phyloP scores from a whole-genome alignment of 2,113 vertebrate genomes.

The Excalfactoria chinensis region DNA sequence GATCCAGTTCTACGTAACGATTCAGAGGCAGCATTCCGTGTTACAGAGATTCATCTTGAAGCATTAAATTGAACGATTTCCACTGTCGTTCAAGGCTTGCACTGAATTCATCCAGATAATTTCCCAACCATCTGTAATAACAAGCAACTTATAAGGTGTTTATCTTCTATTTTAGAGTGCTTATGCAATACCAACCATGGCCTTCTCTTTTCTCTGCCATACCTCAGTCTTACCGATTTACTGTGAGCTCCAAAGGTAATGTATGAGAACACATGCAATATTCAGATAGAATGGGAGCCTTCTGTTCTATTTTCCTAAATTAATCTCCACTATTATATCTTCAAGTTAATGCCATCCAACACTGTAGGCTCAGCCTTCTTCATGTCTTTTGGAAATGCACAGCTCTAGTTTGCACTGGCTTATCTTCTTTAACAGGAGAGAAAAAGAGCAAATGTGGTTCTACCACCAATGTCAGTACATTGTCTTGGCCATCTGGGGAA shows the following conservation, averaged over 20 bases:
- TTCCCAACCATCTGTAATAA: not conserved
- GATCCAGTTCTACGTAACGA: not conserved
- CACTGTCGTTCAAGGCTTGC: not conserved
- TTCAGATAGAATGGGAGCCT: not conserved
- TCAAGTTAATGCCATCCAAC: not conserved
- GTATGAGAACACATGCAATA: not conserved
- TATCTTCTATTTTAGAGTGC: constrained; percentile 84
- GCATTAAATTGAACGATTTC: not conserved
- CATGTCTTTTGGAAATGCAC: not conserved
- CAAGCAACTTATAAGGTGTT: not conserved
- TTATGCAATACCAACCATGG: constrained; percentile 95
- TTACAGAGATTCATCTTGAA: not conserved
- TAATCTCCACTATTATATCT: not conserved
- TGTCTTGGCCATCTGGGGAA: not conserved
- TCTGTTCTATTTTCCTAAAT: not conserved
- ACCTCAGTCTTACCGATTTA: constrained; percentile 96
- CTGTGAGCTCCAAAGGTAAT: constrained; percentile 88
- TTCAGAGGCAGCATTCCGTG: not conserved
- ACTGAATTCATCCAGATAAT: not conserved
- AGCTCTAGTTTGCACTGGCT: constrained; percentile 5
- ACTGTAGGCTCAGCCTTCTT: not conserved
- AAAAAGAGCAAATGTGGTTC: not conserved
- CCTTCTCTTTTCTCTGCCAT: constrained; percentile 98
- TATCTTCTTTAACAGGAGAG: constrained; percentile 27
- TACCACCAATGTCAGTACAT: not conserved